A percentile compares a stretch with the other conserved stretches of the same genome.
phyloP scores from a whole-genome alignment of 2,888 invertebrate species.

The Entomobrya multifasciata region DNA sequence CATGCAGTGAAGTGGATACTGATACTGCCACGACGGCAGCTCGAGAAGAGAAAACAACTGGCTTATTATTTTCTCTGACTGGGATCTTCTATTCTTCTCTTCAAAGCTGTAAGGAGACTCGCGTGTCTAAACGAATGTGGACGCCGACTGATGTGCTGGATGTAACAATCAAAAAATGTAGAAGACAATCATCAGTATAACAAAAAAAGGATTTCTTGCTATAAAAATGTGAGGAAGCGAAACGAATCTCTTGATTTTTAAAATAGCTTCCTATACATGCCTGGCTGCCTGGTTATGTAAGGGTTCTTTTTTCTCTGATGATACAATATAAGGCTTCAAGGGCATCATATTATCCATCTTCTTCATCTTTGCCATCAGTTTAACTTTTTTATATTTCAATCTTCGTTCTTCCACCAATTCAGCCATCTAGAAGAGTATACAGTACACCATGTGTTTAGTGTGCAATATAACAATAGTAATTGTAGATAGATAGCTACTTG shows the following conservation, averaged over 20 bases:
- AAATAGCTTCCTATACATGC: not conserved
- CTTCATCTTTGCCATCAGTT: not conserved
- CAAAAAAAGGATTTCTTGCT: no score
- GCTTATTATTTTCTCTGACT: no score
- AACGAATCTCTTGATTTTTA: slow-evolving; percentile 29
- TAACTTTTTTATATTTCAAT: slow-evolving; percentile 35
- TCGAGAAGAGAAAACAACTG: no score
- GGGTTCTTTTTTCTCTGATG: not conserved
- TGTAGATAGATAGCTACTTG: slow-evolving; percentile 43
- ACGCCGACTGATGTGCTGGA: no score
- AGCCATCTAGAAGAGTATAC: not conserved
- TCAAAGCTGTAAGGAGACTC: not conserved
- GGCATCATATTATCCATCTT: slow-evolving; percentile 61
- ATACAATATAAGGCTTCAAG: slow-evolving; percentile 48
- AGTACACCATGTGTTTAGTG: no score
- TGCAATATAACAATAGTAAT: not conserved
- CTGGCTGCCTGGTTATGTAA: not conserved
- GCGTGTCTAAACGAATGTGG: no score
- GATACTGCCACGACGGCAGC: no score
- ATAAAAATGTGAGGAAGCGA: slow-evolving; percentile 56
- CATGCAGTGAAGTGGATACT: no score
- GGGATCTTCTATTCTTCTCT: not conserved
- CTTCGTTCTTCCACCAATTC: not conserved
- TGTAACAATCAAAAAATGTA: no score
- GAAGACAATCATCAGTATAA: no score